A percentile compares a stretch with the other conserved stretches of the same genome.
Evolutionary conservation across 2,888 invertebrate genomes (phyloP).

Genomic region (Podabrus alpinus): DNA sequence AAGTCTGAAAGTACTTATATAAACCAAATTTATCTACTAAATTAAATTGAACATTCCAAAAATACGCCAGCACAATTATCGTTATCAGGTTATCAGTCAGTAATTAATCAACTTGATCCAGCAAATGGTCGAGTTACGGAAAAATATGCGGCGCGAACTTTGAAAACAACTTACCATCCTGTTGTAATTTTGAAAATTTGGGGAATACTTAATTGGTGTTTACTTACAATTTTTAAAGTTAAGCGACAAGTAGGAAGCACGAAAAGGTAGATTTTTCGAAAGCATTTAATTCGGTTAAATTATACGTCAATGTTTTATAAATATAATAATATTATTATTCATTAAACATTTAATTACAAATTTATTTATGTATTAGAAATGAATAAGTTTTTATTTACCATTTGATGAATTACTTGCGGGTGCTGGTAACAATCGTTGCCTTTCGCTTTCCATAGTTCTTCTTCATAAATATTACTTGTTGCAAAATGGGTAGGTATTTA

Average conservation of each 20-base stretch:
- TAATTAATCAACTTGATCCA: not conserved
- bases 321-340: not conserved
- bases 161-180: not conserved
- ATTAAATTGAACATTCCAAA: not conserved
- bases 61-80: not conserved
- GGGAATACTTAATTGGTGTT: not conserved
- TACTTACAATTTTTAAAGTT: not conserved
- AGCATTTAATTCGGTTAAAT: not conserved
- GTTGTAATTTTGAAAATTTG: not conserved
- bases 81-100: not conserved
- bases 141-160: not conserved
- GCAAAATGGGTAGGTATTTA: not conserved
- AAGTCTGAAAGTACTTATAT: not conserved
- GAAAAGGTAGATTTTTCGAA: not conserved
- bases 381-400: not conserved
- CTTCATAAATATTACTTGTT: not conserved
- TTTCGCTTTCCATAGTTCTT: not conserved
- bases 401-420: not conserved
- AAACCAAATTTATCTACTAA: not conserved
- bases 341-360: too few relatives aligned
- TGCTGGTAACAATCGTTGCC: not conserved
- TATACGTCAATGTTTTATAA: not conserved
- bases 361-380: not conserved
- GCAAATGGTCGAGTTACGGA: not conserved
- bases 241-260: not conserved